phyloP scores from a whole-genome alignment of 1,140 invertebrate species.

The Harlomillsia oculata region DNA sequence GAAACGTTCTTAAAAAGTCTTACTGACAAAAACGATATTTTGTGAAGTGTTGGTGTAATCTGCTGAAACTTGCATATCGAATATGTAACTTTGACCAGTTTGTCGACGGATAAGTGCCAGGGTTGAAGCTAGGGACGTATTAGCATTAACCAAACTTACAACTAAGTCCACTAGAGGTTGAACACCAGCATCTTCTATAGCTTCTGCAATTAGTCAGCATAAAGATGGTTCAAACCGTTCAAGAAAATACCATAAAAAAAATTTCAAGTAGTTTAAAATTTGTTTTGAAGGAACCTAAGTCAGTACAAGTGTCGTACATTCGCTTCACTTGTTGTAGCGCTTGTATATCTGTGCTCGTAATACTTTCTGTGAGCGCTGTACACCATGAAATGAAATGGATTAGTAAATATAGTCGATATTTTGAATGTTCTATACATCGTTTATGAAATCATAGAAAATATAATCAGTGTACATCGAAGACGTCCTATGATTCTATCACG shows the following conservation, averaged over 20 bases:
- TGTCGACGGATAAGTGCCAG: conserved; percentile 23
- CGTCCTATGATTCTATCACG: conserved; percentile 30
- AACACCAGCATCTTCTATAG: conserved; percentile 25
- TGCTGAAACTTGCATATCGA: conserved; percentile 22
- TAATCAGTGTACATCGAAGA: conserved; percentile 12
- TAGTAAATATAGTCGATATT: too few species aligned
- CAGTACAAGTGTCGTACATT: conserved; percentile 31
- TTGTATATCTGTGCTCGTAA: conserved; percentile 25
- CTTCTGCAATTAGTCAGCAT: not conserved
- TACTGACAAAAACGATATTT: conserved; percentile 28
- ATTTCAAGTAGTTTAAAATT: too few species aligned
- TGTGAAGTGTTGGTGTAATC: conserved; percentile 24
- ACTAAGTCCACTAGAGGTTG: conserved; percentile 21
- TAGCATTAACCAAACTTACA: conserved; percentile 8
- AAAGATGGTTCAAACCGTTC: too few species aligned
- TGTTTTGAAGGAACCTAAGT: conserved; percentile 27
- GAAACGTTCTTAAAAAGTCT: not conserved
- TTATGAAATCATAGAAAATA: too few species aligned
- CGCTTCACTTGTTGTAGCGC: conserved; percentile 29
- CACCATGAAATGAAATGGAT: too few species aligned
- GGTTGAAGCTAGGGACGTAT: conserved; percentile 11
- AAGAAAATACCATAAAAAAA: too few species aligned
- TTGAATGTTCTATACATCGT: too few species aligned
- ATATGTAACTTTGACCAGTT: conserved; percentile 30
- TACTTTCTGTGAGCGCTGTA: conserved; percentile 25